A percentile compares a stretch with the other conserved stretches of the same genome.
These are phyloP conservation scores for Dryocosmus kuriphilus DNA, from an alignment of 2,888 invertebrate species.

Conservation along the genomic window DNA sequence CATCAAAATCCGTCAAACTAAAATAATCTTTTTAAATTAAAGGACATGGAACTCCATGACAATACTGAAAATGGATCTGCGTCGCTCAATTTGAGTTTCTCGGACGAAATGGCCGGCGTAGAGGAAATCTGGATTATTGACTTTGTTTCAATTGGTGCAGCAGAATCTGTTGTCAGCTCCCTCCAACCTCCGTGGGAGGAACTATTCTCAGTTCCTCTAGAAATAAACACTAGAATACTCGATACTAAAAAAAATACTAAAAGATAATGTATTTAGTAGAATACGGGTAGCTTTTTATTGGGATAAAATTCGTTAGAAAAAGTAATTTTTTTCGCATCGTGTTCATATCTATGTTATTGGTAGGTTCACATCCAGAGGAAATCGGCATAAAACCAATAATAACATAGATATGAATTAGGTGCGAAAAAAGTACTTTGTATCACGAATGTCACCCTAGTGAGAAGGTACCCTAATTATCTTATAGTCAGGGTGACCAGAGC, in stretches of 20 bases:
- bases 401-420: no score
- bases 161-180: slow-evolving; percentile 78
- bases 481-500: slow-evolving; percentile 2
- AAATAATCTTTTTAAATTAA: slow-evolving; percentile 53
- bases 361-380: no score
- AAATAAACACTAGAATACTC: slow-evolving; percentile 66
- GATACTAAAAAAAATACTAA: slow-evolving; percentile 44
- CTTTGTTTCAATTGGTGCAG: slow-evolving; percentile 78
- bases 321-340: no score
- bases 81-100: slow-evolving; percentile 77
- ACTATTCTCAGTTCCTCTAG: slow-evolving; percentile 79
- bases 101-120: slow-evolving; percentile 79
- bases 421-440: no score
- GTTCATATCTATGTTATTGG: no score
- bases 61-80: slow-evolving; percentile 67
- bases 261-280: slow-evolving; percentile 33
- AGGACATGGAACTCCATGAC: slow-evolving; percentile 45
- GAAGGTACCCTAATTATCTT: no score
- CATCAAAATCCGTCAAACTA: slow-evolving; percentile 24
- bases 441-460: no score
- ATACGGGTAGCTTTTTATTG: no score
- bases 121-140: slow-evolving; percentile 78
- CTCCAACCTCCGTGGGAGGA: slow-evolving; percentile 80
- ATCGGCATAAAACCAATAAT: no score
- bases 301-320: no score